Evolutionary conservation across 2,888 invertebrate genomes (phyloP).

Genomic region (Drosophila vallismaia): DNA sequence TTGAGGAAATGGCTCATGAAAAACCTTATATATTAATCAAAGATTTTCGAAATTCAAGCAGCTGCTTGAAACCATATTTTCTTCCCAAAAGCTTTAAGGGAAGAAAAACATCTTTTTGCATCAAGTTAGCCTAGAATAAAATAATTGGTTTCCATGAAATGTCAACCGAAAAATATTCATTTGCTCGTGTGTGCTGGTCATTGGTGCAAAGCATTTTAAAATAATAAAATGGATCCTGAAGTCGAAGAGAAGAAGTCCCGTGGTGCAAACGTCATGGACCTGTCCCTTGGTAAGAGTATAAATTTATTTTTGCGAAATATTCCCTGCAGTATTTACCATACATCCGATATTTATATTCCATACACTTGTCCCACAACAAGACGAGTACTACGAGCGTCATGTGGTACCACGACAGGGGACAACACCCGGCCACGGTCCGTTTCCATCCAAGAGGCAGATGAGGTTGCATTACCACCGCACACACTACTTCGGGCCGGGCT

Average conservation of each 20-base stretch:
- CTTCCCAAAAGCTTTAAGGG: neutral
- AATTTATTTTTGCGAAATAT: neutral
- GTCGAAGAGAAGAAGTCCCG: neutral
- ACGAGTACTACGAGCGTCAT: conserved; percentile 6
- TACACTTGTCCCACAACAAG: conserved; percentile 20
- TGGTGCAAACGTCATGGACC: neutral
- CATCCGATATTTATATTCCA: neutral
- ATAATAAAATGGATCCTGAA: neutral
- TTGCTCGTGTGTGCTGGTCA: neutral
- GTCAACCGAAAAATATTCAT: neutral
- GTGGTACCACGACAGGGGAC: conserved; percentile 8
- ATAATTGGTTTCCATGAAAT: neutral
- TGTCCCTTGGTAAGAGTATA: conserved; percentile 4
- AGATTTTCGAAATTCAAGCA: neutral
- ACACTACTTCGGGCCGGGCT: conserved; percentile 32
- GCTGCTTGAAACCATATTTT: too few species aligned
- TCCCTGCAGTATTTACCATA: neutral
- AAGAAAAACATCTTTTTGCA: neutral
- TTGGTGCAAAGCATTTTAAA: neutral
- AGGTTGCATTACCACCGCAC: neutral
- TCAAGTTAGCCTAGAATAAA: neutral
- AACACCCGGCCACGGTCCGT: neutral
- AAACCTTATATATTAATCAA: neutral
- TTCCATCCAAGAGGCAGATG: neutral
- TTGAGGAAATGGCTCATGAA: neutral